Conservation (phyloP, 2,113 vertebrate species). For the Neofelis nebulosa region DNA sequence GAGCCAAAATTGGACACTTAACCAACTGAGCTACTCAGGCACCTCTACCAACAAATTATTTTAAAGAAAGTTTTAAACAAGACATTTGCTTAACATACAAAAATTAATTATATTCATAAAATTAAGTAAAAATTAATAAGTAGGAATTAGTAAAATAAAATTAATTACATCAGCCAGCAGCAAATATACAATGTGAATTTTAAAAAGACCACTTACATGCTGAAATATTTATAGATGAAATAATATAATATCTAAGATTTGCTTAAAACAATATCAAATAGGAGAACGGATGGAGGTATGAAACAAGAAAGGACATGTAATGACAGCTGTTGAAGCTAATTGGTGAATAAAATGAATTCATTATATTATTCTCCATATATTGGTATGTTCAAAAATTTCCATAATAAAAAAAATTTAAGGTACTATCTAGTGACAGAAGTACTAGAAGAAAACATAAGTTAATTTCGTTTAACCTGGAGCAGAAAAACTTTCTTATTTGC, state of each 20-base stretch:
- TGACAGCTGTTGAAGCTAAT: background rate
- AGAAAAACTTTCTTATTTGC: background rate
- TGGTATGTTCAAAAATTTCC: background rate
- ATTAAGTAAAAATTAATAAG: background rate
- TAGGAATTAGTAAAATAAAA: background rate
- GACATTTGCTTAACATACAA: constrained; percentile 24
- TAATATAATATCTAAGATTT: background rate
- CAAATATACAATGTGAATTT: constrained; percentile 32
- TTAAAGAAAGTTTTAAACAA: constrained; percentile 53
- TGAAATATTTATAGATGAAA: background rate
- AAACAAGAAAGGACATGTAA: background rate
- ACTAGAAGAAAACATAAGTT: background rate
- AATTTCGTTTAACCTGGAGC: background rate
- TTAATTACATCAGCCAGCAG: background rate
- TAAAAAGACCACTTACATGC: background rate
- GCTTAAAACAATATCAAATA: background rate
- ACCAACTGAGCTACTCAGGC: too few relatives aligned
- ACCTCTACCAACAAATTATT: constrained; percentile 1
- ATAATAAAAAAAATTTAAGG: background rate
- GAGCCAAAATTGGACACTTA: too few relatives aligned
- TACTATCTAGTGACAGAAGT: background rate
- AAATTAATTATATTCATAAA: constrained; percentile 32
- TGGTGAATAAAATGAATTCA: background rate
- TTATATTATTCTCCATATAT: background rate
- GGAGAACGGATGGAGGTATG: background rate